phyloP scores from a whole-genome alignment of 2,113 vertebrate genomes.

The Boleophthalmus pectinirostris region DNA sequence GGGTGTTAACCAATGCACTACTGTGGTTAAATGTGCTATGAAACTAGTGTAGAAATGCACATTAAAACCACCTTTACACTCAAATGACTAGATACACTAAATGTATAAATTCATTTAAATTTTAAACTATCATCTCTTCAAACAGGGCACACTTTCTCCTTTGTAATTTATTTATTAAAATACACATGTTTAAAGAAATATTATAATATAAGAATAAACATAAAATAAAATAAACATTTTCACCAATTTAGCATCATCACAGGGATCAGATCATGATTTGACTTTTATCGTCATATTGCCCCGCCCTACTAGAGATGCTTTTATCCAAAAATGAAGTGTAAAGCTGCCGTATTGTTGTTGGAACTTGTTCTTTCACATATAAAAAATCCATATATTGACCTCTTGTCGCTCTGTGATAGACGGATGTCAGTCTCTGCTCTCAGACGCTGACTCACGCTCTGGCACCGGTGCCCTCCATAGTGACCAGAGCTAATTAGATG shows the following conservation, averaged over 20 bases:
- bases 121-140: too few species aligned
- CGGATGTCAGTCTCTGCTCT: constrained; percentile 8
- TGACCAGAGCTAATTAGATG: constrained; percentile 16
- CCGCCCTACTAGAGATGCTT: neutral
- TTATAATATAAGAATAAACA: too few species aligned
- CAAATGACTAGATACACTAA: too few species aligned
- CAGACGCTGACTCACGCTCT: constrained; percentile 70
- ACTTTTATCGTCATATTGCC: neutral
- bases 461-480: constrained; percentile 40
- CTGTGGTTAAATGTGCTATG: too few species aligned
- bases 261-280: neutral
- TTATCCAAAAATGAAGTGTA: neutral
- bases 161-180: too few species aligned
- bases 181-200: too few species aligned
- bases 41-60: too few species aligned
- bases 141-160: too few species aligned
- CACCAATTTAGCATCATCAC: neutral
- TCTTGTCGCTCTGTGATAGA: constrained; percentile 12
- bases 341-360: neutral
- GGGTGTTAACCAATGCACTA: too few species aligned
- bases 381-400: constrained; percentile 25
- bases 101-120: too few species aligned
- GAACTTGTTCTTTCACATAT: constrained; percentile 10
- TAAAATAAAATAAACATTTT: too few species aligned
- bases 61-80: too few species aligned